Evolutionary conservation across 2,888 invertebrate genomes (phyloP).

Genomic region (Gymnocheta viridis): DNA sequence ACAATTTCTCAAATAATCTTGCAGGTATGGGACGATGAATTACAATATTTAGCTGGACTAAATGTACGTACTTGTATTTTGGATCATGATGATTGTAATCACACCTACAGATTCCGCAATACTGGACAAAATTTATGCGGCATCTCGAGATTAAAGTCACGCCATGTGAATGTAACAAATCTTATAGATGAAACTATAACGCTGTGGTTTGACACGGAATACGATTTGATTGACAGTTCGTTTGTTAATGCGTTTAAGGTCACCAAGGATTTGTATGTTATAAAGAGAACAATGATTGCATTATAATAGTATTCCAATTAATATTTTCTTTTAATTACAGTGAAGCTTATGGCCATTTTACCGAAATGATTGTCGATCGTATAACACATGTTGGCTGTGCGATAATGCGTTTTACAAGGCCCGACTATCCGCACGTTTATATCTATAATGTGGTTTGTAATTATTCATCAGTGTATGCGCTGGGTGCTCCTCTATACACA

Average conservation of each 20-base stretch:
- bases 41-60: constrained; percentile 79
- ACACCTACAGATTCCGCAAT: constrained; percentile 78
- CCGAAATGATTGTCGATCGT: constrained; percentile 80
- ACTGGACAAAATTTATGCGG: constrained; percentile 80
- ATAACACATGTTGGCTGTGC: constrained; percentile 80
- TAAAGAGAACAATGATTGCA: background rate
- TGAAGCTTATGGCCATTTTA: constrained; percentile 81
- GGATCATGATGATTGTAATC: constrained; percentile 80
- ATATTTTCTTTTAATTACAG: constrained; percentile 70
- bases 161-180: constrained; percentile 77
- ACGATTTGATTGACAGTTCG: constrained; percentile 78
- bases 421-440: constrained; percentile 76
- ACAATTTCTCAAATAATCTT: constrained; percentile 15
- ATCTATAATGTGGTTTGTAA: constrained; percentile 80
- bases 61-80: constrained; percentile 80
- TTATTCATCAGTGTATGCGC: constrained; percentile 80
- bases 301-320: background rate
- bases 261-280: constrained; percentile 79
- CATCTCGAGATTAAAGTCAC: constrained; percentile 76
- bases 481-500: constrained; percentile 78
- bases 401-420: constrained; percentile 78
- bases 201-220: constrained; percentile 80
- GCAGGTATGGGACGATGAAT: constrained; percentile 81
- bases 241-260: constrained; percentile 78
- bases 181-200: constrained; percentile 78